Conservation (phyloP, 2,888 invertebrate species). For the Mylabris sibirica region DNA sequence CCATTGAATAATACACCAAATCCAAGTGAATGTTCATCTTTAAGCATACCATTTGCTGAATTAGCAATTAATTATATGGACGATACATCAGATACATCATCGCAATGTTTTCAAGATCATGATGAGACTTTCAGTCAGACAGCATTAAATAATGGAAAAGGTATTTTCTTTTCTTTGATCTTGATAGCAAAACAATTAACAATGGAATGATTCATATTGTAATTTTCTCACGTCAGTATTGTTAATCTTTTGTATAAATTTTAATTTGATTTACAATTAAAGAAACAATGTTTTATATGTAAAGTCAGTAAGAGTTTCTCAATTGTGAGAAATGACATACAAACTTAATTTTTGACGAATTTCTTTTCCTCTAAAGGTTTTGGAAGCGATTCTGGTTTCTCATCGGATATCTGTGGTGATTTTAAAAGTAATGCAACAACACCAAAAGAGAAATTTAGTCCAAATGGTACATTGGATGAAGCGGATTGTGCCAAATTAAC, state of each 20-base stretch:
- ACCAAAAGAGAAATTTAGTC: slow-evolving; percentile 59
- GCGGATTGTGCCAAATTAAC: slow-evolving; percentile 61
- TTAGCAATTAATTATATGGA: slow-evolving; percentile 60
- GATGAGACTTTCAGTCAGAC: slow-evolving; percentile 50
- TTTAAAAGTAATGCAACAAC: slow-evolving; percentile 59
- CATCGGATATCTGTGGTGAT: slow-evolving; percentile 63
- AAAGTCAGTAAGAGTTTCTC: background rate
- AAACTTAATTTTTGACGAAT: background rate
- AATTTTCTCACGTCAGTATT: background rate
- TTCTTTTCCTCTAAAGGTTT: slow-evolving; percentile 50
- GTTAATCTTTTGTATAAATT: background rate
- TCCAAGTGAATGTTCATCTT: slow-evolving; percentile 59
- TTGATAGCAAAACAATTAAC: slow-evolving; percentile 5
- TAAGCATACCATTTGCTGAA: slow-evolving; percentile 59
- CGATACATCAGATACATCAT: slow-evolving; percentile 56
- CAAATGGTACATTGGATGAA: slow-evolving; percentile 57
- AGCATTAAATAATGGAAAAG: slow-evolving; percentile 54
- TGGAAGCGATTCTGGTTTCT: slow-evolving; percentile 64
- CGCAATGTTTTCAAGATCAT: slow-evolving; percentile 45
- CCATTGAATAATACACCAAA: slow-evolving; percentile 42
- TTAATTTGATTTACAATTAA: background rate
- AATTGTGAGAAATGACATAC: background rate
- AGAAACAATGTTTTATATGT: background rate
- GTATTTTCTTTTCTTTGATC: slow-evolving; percentile 36
- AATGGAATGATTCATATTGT: background rate